These are phyloP conservation scores for Eumacrocentrus americanus DNA, from an alignment of 2,888 invertebrate genomes.

Conservation along the genomic window DNA sequence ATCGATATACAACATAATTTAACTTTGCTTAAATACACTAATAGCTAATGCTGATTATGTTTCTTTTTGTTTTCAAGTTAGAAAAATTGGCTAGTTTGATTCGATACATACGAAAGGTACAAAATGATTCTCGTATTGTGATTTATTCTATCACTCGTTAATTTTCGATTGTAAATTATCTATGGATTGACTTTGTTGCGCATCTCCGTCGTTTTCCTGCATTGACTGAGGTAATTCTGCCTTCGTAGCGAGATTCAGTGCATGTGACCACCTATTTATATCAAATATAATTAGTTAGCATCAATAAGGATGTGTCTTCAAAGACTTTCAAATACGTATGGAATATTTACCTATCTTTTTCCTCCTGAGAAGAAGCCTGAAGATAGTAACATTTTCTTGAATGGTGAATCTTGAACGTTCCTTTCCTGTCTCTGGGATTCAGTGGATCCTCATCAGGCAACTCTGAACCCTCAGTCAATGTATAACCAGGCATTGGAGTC, in stretches of 20 bases:
- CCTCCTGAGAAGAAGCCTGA: constrained; percentile 62
- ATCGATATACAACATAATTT: constrained; percentile 53
- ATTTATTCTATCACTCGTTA: constrained; percentile 5
- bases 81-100: constrained; percentile 50
- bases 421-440: constrained; percentile 56
- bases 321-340: neutral
- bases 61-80: constrained; percentile 20
- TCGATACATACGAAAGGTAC: constrained; percentile 44
- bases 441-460: constrained; percentile 56
- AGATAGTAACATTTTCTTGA: constrained; percentile 63
- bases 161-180: constrained; percentile 40
- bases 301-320: neutral
- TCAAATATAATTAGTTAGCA: constrained; percentile 2
- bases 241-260: constrained; percentile 61
- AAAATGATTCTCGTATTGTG: constrained; percentile 25
- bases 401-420: constrained; percentile 62
- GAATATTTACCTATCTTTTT: constrained; percentile 59
- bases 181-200: constrained; percentile 47
- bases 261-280: constrained; percentile 62
- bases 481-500: constrained; percentile 68
- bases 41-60: constrained; percentile 47
- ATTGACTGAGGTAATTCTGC: constrained; percentile 60
- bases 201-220: constrained; percentile 40
- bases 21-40: constrained; percentile 50
- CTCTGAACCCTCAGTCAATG: constrained; percentile 58